Evolutionary conservation across 2,113 vertebrate genomes (phyloP).

Genomic region (Alouatta palliata): DNA sequence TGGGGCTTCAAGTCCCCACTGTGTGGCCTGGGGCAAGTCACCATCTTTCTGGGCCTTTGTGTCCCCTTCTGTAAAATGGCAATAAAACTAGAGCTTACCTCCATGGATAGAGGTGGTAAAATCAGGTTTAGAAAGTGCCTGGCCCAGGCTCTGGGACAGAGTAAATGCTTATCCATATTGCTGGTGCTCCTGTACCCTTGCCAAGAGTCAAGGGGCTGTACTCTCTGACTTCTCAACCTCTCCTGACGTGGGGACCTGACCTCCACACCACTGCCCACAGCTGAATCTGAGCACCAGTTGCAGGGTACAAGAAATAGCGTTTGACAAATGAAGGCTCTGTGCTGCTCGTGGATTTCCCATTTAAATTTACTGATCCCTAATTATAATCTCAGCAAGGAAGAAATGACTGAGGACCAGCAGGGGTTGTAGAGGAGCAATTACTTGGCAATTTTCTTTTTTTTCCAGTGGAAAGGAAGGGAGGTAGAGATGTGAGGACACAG

Average conservation of each 20-base stretch:
- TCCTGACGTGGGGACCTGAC: fast-evolving
- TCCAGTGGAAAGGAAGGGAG: not conserved
- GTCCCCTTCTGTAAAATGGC: not conserved
- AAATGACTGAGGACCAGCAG: conserved; percentile 61
- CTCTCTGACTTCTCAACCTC: too few relatives aligned
- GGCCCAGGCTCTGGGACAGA: fast-evolving
- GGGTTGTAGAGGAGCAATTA: conserved; percentile 65
- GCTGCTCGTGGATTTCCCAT: conserved; percentile 61
- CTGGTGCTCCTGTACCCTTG: not conserved
- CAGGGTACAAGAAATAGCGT: not conserved
- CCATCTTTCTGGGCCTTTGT: not conserved
- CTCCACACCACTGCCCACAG: not conserved
- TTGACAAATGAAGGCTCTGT: conserved; percentile 2
- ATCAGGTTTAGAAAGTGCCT: not conserved
- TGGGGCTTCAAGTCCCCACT: not conserved
- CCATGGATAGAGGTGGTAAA: not conserved
- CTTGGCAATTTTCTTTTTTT: conserved; percentile 62
- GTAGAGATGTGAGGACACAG: not conserved
- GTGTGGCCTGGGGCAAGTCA: not conserved
- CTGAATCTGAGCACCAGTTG: fast-evolving
- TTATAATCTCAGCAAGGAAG: conserved; percentile 77
- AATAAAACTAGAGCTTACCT: not conserved
- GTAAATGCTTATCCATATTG: fast-evolving
- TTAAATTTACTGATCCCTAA: conserved; percentile 71
- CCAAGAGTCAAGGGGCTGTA: not conserved